Evolutionary conservation across 2,797 vertebrate species (phyloP), one percentile per base, ranked within the genome.

Genomic region (Parotocinclus haroldoi): DNA sequence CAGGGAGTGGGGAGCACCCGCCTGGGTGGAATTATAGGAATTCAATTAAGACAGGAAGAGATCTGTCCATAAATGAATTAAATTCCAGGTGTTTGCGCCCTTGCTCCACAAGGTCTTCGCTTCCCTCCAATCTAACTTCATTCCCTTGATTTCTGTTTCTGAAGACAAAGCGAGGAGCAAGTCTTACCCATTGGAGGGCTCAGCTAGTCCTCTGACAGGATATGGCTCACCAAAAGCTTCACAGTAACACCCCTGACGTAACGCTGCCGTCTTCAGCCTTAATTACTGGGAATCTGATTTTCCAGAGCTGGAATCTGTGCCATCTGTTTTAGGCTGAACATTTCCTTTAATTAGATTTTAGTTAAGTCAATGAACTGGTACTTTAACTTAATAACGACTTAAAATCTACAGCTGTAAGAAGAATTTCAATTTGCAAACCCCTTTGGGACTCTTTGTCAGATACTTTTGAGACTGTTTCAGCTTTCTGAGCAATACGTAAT

Each of bases 11-110:
- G 48, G 27, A 56, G 37, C 45, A 60, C 55, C 68, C 42, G 68
- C 60, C 61, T 65, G 65, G 61, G 53, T 57, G 44, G 65, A 71
- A 73, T 79, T 58, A 75, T 68, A 66, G 58, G 64, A 75, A 77
- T 77, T 79, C 59, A 70, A 75, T 77, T 73, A 71, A 57, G 66
- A 68, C 59, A 75, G 71, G 61, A 72, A 58, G 69, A 72, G 72
- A 79, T 75, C 64, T 75, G 73, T 68, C 13, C 45, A 38, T 11
- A 36, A 42, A 75, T 73, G 72, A 77, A 75, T 71, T 50, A 14
- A 68, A 77, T 79, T 75, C 10, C 45, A 59, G 70, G 60, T 73
- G 73, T 77, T 77, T 73, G 75, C 73, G 73, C 63, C 77, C 77
- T 79, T 75, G 63, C 56, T 50, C 16, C 14, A 42, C 74, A 72